These are phyloP conservation scores for Semibalanus balanoides DNA, from an alignment of 1,140 invertebrate genomes.

Conservation along the genomic window DNA sequence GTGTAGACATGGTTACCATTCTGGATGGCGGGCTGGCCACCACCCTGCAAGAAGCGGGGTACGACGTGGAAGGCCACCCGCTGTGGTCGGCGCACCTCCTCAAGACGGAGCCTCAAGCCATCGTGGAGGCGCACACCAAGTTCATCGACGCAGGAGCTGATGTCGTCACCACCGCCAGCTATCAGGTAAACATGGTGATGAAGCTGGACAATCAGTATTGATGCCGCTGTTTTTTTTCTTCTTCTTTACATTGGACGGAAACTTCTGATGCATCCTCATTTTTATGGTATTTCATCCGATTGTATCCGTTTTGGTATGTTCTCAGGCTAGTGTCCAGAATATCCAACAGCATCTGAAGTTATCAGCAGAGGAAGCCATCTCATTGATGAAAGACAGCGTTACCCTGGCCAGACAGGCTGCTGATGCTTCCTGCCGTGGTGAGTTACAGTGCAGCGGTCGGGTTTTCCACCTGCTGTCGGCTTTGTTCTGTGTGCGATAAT, in stretches of 20 bases:
- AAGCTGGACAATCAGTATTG: not conserved
- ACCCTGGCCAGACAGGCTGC: not conserved
- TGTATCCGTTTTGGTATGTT: no score
- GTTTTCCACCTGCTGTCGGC: no score
- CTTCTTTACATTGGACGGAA: not conserved
- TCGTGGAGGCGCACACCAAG: conserved; percentile 58
- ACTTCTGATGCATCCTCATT: no score
- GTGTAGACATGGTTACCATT: not conserved
- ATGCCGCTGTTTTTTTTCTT: not conserved
- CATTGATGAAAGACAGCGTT: not conserved
- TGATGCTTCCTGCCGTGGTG: not conserved
- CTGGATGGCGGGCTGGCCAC: conserved; percentile 65
- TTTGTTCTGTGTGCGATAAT: no score
- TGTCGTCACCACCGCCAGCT: conserved; percentile 28
- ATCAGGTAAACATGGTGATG: not conserved
- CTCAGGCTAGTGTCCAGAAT: not conserved
- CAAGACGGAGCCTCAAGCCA: conserved; percentile 48
- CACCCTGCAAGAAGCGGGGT: conserved; percentile 52
- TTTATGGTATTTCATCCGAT: no score
- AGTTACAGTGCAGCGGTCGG: not conserved
- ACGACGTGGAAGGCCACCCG: conserved; percentile 44
- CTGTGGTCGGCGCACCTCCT: conserved; percentile 68
- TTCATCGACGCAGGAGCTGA: conserved; percentile 60
- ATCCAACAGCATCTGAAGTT: not conserved
- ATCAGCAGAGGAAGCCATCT: not conserved